Evolutionary conservation across 2,113 vertebrate genomes (phyloP).

Genomic region (Gorsachius goisagi): DNA sequence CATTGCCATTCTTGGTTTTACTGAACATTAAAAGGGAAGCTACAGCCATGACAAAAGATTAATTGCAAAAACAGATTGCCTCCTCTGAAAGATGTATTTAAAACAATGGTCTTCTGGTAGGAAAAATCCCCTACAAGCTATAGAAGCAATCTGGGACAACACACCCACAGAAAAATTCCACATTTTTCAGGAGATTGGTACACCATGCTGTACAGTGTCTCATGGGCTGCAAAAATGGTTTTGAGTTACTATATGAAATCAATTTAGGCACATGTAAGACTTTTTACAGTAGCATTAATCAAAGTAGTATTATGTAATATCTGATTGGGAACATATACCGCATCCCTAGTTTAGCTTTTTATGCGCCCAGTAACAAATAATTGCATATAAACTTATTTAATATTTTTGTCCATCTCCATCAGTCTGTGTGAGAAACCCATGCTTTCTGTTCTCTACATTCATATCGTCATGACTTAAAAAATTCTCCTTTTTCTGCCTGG

Average conservation of each 20-base stretch:
- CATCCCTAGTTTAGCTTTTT: neutral
- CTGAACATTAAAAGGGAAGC: neutral
- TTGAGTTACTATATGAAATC: neutral
- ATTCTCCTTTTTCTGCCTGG: neutral
- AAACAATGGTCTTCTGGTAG: neutral
- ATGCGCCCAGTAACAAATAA: neutral
- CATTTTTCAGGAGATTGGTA: neutral
- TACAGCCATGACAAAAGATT: neutral
- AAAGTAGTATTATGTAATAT: neutral
- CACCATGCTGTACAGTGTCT: neutral
- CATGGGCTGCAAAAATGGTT: neutral
- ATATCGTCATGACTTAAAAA: neutral
- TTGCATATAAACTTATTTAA: neutral
- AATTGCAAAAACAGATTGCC: neutral
- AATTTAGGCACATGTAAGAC: neutral
- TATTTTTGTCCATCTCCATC: neutral
- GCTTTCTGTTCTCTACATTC: neutral
- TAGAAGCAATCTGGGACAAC: neutral
- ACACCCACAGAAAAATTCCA: neutral
- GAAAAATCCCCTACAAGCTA: neutral
- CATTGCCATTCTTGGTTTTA: neutral
- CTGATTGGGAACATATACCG: neutral
- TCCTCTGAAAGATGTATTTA: neutral
- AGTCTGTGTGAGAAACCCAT: too few relatives aligned
- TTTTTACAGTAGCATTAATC: neutral